Conservation (phyloP, 2,113 vertebrate species). For the Callorhinus ursinus region DNA sequence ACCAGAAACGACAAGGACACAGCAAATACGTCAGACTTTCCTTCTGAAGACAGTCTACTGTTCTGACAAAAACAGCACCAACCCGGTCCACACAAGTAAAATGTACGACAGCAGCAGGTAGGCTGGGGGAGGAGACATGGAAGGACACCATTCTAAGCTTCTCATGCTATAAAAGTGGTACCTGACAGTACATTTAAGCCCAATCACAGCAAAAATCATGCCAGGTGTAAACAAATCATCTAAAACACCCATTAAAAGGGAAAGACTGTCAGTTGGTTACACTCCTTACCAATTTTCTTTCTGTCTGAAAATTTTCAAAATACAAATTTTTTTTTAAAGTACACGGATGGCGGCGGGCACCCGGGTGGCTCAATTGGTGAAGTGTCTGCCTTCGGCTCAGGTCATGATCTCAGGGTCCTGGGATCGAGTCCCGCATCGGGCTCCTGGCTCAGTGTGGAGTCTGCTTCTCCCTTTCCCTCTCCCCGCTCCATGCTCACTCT, state of each 20-base stretch:
- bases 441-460: too few species aligned
- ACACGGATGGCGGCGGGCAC: not conserved
- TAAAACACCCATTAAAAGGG: not conserved
- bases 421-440: too few species aligned
- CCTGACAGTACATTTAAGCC: not conserved
- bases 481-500: too few species aligned
- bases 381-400: too few species aligned
- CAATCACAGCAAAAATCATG: not conserved
- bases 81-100: not conserved
- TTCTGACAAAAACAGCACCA: not conserved
- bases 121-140: not conserved
- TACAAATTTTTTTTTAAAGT: not conserved
- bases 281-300: not conserved
- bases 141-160: not conserved
- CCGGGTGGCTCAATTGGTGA: too few species aligned
- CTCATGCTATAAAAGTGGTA: not conserved
- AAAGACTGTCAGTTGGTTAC: not conserved
- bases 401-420: too few species aligned
- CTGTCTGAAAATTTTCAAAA: not conserved
- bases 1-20: not conserved
- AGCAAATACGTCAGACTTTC: not conserved
- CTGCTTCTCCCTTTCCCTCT: too few species aligned
- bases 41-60: not conserved
- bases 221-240: not conserved
- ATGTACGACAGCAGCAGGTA: not conserved